Base-by-base conservation (phyloP, 2,113 vertebrate genomes). In the Microcebus murinus region DNA sequence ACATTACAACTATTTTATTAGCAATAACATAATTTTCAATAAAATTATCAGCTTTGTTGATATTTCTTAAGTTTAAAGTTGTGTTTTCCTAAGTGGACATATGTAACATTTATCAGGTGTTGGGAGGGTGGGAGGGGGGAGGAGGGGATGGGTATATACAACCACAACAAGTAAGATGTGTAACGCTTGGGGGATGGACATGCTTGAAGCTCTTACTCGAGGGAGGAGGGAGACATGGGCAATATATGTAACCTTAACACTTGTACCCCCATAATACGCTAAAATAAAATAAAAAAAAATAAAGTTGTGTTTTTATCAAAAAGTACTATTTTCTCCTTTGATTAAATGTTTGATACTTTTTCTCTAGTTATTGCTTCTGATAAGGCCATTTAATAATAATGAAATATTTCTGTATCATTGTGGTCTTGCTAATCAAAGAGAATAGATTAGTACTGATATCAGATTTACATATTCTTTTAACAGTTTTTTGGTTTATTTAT, bases 261-360 rank as follows among this genome's bases (percentile, higher is more conserved):
- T 45, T 45, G 42, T 45, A 45, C 42, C 42, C 42, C 42, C 45
- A 45, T 45, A 45, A 45, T 45, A 45, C 1, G 8, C 45, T 45
- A 45, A 45, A 45, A 45, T 45, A 8, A 45, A 45, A 45, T 45
- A 7, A 45, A 45, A 45, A 45, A 45, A 45, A 8, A 45, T 45
- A 45, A 45, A 45, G 45, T 45, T 45, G 45, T 52, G 2, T 55
- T 70, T 89, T 92, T 95, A 61, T 81, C 80, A 29, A 50, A 96
- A 96, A 65, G 8, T 61, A 73, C 77, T 3, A 79, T 93, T 87
- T 95, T 92, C 34, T 79, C 17, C 39, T 95, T 95, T 91, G 57
- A 89, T 59, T 70, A 65, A 90, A 34, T 82, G 9, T 17, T 88
- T 94, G 13, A 48, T 42, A 83, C 29, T 68, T 90, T 92, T 92